Evolutionary conservation across 2,113 vertebrate species (phyloP).

Genomic region (Prochilodus magdalenae): DNA sequence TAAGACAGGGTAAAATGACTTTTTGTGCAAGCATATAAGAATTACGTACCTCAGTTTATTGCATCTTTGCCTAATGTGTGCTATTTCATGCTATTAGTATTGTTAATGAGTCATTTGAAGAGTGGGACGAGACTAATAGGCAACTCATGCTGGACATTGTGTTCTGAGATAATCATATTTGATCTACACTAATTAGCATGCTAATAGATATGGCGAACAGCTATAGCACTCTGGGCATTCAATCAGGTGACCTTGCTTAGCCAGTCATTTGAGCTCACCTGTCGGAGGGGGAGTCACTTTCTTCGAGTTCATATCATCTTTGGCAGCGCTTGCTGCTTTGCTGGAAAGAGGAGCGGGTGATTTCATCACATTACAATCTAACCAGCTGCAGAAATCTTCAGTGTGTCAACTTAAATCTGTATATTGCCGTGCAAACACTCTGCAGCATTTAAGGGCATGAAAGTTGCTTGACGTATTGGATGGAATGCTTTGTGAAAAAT

Average conservation of each 20-base stretch:
- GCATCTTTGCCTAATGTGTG: not conserved
- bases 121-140: not conserved
- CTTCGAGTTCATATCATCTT: conserved; percentile 74
- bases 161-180: not conserved
- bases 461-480: not conserved
- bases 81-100: not conserved
- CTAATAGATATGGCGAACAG: not conserved
- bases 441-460: no score
- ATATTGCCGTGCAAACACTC: not conserved
- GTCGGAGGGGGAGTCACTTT: conserved; percentile 93
- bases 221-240: not conserved
- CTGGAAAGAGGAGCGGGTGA: conserved; percentile 61
- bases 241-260: not conserved
- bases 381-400: not conserved
- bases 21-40: conserved; percentile 80
- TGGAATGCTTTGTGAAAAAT: not conserved
- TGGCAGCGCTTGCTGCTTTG: conserved; percentile 72
- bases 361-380: not conserved
- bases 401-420: not conserved
- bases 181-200: conserved; percentile 5
- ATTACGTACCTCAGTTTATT: not conserved
- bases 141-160: not conserved
- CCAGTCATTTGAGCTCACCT: conserved; percentile 78
- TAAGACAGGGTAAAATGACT: conserved; percentile 79
- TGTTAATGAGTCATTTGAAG: conserved; percentile 6